Evolutionary conservation across 1,140 invertebrate species (phyloP).

Genomic region (Cotesia vestalis): DNA sequence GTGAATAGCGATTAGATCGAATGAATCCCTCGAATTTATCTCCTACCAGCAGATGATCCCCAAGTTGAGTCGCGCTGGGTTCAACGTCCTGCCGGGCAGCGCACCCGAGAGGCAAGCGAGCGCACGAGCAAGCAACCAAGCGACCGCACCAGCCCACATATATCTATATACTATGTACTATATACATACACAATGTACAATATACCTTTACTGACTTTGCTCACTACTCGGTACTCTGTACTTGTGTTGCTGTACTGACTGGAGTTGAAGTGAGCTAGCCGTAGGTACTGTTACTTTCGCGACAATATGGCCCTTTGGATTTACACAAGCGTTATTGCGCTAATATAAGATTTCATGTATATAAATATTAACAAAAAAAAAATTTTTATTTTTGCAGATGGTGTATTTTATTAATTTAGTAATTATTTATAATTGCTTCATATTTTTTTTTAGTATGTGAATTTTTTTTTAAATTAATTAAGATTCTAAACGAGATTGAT

Average conservation of each 20-base stretch:
- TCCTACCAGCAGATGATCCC: constrained; percentile 62
- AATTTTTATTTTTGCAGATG: too few relatives aligned
- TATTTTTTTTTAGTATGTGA: too few relatives aligned
- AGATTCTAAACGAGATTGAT: too few relatives aligned
- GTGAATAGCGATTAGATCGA: constrained; percentile 22
- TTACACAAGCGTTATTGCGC: background rate
- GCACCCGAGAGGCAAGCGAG: constrained; percentile 54
- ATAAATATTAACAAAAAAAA: too few relatives aligned
- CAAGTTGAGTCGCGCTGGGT: constrained; percentile 66
- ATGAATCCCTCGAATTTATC: constrained; percentile 5
- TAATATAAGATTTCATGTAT: too few relatives aligned
- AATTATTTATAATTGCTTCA: too few relatives aligned
- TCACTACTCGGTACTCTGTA: constrained; percentile 24
- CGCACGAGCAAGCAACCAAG: constrained; percentile 5
- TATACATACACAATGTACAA: too few relatives aligned
- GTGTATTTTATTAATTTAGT: too few relatives aligned
- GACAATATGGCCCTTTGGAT: constrained; percentile 40
- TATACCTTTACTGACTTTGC: constrained; percentile 6
- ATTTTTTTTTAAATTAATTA: too few relatives aligned
- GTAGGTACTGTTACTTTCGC: constrained; percentile 62
- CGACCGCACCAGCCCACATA: constrained; percentile 34
- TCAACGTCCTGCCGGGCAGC: constrained; percentile 65
- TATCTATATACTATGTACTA: background rate
- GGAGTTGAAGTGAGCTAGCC: constrained; percentile 54
- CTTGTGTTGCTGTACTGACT: too few relatives aligned